Conservation (phyloP, 1,140 invertebrate species). For the Colletes latitarsis region DNA sequence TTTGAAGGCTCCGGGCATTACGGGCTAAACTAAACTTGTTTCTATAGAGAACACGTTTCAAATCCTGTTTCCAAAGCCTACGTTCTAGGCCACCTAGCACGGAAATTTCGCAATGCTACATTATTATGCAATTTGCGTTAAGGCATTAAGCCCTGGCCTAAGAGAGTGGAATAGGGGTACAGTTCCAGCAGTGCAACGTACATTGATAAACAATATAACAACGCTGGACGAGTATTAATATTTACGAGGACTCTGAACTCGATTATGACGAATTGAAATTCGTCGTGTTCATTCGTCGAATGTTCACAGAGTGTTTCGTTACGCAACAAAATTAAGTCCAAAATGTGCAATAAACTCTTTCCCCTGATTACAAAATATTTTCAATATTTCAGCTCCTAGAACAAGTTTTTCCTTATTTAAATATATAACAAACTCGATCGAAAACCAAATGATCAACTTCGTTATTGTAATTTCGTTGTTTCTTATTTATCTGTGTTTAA, state of each 20-base stretch:
- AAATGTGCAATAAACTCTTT: too few species aligned
- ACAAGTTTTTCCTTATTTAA: too few species aligned
- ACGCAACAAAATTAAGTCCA: too few species aligned
- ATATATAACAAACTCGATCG: too few species aligned
- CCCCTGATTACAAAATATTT: too few species aligned
- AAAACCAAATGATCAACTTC: too few species aligned
- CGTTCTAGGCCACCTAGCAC: neutral
- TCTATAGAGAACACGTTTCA: neutral
- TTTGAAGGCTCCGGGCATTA: neutral
- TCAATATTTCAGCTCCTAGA: too few species aligned
- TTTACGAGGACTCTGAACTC: neutral
- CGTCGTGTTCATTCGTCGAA: too few species aligned
- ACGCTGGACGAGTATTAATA: neutral
- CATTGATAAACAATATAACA: slow-evolving; percentile 16
- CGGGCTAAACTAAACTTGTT: slow-evolving; percentile 6
- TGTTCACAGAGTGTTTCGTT: too few species aligned
- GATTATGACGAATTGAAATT: too few species aligned
- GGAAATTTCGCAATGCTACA: slow-evolving; percentile 13
- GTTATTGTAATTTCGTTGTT: too few species aligned
- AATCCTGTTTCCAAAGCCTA: slow-evolving; percentile 20
- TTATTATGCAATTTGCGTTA: slow-evolving; percentile 43
- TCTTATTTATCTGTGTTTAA: too few species aligned
- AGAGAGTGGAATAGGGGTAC: neutral
- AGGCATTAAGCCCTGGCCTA: slow-evolving; percentile 25
- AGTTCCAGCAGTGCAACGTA: neutral